Conservation (phyloP, 2,113 vertebrate genomes). For the Nesogale talazaci region DNA sequence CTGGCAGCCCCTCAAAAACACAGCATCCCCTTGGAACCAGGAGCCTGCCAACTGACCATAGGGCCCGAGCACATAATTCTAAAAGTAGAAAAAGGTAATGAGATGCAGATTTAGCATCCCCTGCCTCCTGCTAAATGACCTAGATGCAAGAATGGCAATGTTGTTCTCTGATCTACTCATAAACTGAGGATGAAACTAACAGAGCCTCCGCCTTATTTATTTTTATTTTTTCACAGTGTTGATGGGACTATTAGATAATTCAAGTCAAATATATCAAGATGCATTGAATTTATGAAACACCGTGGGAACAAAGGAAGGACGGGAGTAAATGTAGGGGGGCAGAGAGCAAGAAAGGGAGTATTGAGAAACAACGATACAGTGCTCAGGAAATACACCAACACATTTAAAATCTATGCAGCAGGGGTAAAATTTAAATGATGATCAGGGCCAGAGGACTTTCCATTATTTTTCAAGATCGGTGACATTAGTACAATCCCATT, state of each 20-base stretch:
- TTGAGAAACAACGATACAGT: background rate
- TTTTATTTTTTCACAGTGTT: conserved; percentile 26
- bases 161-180: conserved; percentile 43
- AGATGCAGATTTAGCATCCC: conserved; percentile 71
- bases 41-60: conserved; percentile 65
- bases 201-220: conserved; percentile 1
- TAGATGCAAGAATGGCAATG: conserved; percentile 55
- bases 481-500: background rate
- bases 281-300: background rate
- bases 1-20: conserved; percentile 63
- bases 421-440: background rate
- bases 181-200: conserved; percentile 23
- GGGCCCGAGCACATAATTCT: conserved; percentile 60
- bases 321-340: background rate
- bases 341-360: background rate
- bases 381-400: background rate
- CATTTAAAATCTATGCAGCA: background rate
- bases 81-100: conserved; percentile 78
- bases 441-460: background rate
- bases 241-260: background rate
- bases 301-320: background rate
- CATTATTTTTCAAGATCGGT: conserved; percentile 30
- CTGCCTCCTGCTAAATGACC: conserved; percentile 73
- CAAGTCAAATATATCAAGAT: background rate
- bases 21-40: conserved; percentile 39